Base-by-base conservation (phyloP, 2,113 vertebrate genomes). In the Diphyllodes magnificus region DNA sequence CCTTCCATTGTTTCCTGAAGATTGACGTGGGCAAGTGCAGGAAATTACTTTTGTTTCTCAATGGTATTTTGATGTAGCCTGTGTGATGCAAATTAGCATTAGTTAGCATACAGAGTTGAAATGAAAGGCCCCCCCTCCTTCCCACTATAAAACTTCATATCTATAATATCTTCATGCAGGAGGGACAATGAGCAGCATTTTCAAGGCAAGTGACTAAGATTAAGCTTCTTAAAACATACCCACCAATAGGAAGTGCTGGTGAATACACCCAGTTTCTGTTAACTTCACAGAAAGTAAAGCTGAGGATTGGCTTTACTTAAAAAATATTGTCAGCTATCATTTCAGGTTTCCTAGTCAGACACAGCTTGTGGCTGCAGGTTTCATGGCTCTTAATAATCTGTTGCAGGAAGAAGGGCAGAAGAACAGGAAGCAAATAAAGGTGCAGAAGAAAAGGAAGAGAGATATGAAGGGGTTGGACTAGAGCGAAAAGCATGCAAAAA, bases 1-100 rank as follows among this genome's bases (percentile, higher is more conserved):
- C 33, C 42, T 42, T 80, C 54, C 14, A 8, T 30, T 57, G 7
- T 73, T 53, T 81, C n/a, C 47, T 88, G 59, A 69, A 82, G 35
- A 49, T 27, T 4, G 4, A 31, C 0, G 0, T 31, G 37, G 35
- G 59, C 31, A 44, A 33, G 24, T 78, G 24, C 17, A 42, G 47
- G 24, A 39, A 73, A 23, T 77, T 50, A 35, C 7, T 66, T 83
- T 72, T 9, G 2, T 70, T 88, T 82, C 45, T 93, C 21, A 20
- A 0, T 35, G 0, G 0, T 61, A 15, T 80, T 90, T 87, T 85
- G 31, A 17, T 66, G 28, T 69, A 72, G 21, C 47, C 39, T 42
- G 11, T 56, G 19, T 51, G 30, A 73, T 70, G 13, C 63, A 83
- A 88, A 90, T 73, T 60, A 83, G 42, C 23, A 21, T 23, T 44